These are phyloP conservation scores for Sebastolobus altivelis DNA, from an alignment of 2,797 vertebrate genomes.

Conservation along the genomic window DNA sequence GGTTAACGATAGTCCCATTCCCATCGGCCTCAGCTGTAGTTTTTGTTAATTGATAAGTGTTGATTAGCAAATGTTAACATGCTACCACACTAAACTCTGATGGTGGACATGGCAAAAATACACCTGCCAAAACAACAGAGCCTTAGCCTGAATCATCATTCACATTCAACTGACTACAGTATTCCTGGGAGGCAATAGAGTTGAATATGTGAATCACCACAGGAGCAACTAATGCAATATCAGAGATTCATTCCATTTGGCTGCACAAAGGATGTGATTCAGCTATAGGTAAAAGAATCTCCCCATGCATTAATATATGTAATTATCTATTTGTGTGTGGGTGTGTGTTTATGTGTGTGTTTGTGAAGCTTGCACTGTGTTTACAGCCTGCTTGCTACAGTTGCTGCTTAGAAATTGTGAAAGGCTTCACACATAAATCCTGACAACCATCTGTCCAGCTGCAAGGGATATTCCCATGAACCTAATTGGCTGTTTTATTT, in stretches of 20 bases:
- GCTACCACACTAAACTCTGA: background rate
- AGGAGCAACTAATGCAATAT: background rate
- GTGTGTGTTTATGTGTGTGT: conserved; percentile 1
- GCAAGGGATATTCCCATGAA: conserved; percentile 20
- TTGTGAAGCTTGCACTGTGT: background rate
- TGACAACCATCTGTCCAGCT: conserved; percentile 42
- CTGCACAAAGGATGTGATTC: background rate
- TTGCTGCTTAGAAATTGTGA: conserved; percentile 10
- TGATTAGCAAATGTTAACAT: background rate
- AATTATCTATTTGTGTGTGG: background rate
- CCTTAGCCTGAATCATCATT: background rate
- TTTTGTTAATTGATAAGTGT: background rate
- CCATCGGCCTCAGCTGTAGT: background rate
- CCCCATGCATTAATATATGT: background rate
- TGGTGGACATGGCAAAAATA: background rate
- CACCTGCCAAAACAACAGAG: background rate
- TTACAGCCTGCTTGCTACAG: background rate
- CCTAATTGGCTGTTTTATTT: conserved; percentile 35
- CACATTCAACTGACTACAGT: background rate
- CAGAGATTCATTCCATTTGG: background rate
- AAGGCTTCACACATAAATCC: conserved; percentile 21
- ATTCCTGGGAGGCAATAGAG: background rate
- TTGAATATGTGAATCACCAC: background rate
- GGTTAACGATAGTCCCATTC: background rate
- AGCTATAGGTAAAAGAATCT: background rate